Evolutionary conservation across 2,113 vertebrate species (phyloP).

Genomic region (Aegypius monachus): DNA sequence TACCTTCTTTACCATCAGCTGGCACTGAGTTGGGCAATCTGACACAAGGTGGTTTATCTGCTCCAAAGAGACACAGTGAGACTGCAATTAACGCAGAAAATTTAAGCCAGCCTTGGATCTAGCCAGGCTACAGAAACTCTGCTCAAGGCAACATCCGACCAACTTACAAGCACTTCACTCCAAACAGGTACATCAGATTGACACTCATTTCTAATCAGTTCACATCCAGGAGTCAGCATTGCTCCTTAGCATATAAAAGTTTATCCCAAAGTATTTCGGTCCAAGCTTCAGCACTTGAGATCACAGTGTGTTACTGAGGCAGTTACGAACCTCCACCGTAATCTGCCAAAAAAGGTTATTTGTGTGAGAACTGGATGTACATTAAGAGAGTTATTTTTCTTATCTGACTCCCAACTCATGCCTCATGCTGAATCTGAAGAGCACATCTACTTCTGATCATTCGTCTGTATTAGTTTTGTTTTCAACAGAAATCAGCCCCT

Average conservation of each 20-base stretch:
- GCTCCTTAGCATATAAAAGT: neutral
- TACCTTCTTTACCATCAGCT: neutral
- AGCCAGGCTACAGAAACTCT: neutral
- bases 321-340: neutral
- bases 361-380: neutral
- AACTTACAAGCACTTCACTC: rapidly evolving
- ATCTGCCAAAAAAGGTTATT: neutral
- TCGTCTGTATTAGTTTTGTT: rapidly evolving
- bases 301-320: neutral
- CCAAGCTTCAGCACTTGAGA: neutral
- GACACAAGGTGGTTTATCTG: neutral
- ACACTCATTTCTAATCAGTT: rapidly evolving
- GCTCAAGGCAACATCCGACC: neutral
- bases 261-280: neutral
- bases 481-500: neutral
- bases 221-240: neutral
- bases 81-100: no score
- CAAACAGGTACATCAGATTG: neutral
- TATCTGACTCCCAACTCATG: neutral
- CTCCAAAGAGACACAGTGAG: neutral
- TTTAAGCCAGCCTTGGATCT: rapidly evolving
- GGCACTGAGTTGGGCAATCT: neutral
- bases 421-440: neutral
- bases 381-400: neutral
- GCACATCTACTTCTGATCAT: neutral